Evolutionary conservation across 2,888 invertebrate species (phyloP), one percentile per base, ranked within the genome.

Genomic region (Lasioglossum oenotherae): DNA sequence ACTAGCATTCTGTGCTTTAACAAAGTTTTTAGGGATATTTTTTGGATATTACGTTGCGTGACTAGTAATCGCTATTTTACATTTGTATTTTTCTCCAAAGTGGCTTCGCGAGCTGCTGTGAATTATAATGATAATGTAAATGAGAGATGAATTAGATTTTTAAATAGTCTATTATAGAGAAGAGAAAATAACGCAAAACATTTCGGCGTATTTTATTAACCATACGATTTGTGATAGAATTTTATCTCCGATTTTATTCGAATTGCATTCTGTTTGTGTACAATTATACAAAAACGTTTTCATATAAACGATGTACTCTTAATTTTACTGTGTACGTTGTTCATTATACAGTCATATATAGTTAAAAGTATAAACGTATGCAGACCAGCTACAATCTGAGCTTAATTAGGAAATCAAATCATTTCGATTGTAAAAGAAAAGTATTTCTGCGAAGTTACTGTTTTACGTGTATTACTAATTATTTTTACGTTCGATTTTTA

Each of bases 401-500:
- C 44, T 80, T 69, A 31, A 35, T 49, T 74, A 44, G 41, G 31
- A 72, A 41, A 16, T 72, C 31, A 49, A 35, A 72, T 41, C 35
- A 44, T 80, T 64, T 72, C 44, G 35, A 76, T 60, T 76, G 35
- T 67, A 73, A 76, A 67, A n/a, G 46, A 64, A 19, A 19, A 46
- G 16, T 31, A 53, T 72, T 53, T 49, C 16, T 73, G 64, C n/a
- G 4, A n/a, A 57, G 57, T 74, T 38, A 38, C 12, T 69, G 44
- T 77, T 80, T 84, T 71, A 53, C 41, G 35, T 77, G 35, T 64
- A 85, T 49, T 53, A 74, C 2, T 38, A 71, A 44, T 46, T 31
- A 44, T 85, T 85, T 84, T 71, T 85, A 84, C 41, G 19, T 74
- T 74, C 49, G 41, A 84, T 53, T 85, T 80, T 85, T 80, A 80